phyloP scores from a whole-genome alignment of 2,888 invertebrate genomes.

The Nephrotoma flavescens region DNA sequence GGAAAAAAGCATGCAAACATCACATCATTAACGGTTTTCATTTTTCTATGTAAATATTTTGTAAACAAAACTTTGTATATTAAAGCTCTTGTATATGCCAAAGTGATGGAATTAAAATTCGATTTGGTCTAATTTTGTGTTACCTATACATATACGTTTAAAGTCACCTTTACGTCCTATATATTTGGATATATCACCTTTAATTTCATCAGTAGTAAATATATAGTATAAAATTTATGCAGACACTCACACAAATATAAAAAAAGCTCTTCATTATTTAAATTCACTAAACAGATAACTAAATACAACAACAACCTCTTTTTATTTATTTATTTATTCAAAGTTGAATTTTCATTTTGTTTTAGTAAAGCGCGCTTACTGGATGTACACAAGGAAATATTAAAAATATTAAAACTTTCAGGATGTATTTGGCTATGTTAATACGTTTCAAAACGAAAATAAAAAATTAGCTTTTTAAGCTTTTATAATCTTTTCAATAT shows the following conservation, averaged over 20 bases:
- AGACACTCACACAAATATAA: background rate
- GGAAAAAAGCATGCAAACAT: background rate
- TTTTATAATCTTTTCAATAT: background rate
- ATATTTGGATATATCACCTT: background rate
- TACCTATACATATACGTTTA: background rate
- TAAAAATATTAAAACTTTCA: background rate
- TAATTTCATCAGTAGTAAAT: background rate
- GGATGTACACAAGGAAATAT: background rate
- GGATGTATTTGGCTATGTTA: background rate
- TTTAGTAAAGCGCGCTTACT: background rate
- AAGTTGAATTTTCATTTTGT: background rate
- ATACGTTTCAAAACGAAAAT: background rate
- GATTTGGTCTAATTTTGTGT: background rate
- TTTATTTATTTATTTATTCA: background rate
- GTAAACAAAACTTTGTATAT: background rate
- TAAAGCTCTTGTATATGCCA: background rate
- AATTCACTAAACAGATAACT: background rate
- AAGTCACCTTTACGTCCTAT: background rate
- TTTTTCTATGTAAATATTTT: background rate
- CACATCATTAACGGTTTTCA: background rate
- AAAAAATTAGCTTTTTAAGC: background rate
- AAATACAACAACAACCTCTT: background rate
- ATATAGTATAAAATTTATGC: too few relatives aligned
- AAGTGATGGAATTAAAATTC: background rate
- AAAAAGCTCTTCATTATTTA: background rate